Conservation (phyloP, 1,140 invertebrate genomes). For the Berghia stephanieae region DNA sequence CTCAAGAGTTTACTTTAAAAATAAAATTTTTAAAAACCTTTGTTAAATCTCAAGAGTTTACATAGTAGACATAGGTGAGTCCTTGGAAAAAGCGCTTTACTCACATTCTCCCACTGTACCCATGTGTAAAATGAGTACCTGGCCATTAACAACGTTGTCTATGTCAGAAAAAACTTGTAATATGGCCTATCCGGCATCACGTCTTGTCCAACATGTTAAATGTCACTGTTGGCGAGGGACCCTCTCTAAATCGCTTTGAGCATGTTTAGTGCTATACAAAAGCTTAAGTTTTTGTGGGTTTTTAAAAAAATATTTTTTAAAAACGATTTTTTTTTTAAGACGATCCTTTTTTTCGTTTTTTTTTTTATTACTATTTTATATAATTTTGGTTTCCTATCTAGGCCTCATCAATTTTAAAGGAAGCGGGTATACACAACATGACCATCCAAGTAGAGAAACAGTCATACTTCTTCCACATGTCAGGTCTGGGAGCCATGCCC, state of each 20-base stretch:
- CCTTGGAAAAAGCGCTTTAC: no score
- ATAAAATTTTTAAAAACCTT: no score
- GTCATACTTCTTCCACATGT: constrained; percentile 65
- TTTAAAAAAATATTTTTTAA: not conserved
- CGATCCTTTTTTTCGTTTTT: not conserved
- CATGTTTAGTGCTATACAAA: no score
- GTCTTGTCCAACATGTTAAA: not conserved
- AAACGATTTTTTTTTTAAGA: not conserved
- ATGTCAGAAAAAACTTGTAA: no score
- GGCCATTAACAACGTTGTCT: no score
- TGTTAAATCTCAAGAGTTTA: not conserved
- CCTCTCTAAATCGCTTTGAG: no score
- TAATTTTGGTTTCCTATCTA: constrained; percentile 47
- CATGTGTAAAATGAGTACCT: no score
- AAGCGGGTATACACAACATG: constrained; percentile 60
- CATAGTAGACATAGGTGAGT: not conserved
- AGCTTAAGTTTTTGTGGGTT: no score
- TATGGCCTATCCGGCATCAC: not conserved
- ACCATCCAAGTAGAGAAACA: constrained; percentile 68
- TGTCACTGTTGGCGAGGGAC: no score
- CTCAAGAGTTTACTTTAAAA: no score
- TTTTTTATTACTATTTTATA: not conserved
- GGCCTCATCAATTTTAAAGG: constrained; percentile 64
- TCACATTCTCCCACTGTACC: no score
- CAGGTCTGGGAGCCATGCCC: constrained; percentile 60